Conservation (phyloP, 2,113 vertebrate species). For the Pica pica region DNA sequence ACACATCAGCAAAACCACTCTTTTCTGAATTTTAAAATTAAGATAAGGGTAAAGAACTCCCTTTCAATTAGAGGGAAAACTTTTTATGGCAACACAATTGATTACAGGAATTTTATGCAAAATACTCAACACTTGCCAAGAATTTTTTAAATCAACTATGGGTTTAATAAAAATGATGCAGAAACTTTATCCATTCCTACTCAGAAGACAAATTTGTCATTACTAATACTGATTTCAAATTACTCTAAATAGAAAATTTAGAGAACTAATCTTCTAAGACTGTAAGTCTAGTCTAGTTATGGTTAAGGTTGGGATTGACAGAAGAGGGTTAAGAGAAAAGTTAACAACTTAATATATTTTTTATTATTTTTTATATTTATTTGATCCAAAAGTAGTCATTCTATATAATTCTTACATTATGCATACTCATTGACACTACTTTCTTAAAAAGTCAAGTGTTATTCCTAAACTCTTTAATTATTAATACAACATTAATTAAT, state of each 20-base stretch:
- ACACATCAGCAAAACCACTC: not conserved
- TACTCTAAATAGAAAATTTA: not conserved
- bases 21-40: not conserved
- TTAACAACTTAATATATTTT: not conserved
- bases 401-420: not conserved
- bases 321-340: not conserved
- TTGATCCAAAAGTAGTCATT: not conserved
- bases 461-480: not conserved
- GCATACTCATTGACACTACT: not conserved
- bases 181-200: not conserved
- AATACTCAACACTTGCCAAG: not conserved
- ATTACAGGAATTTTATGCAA: not conserved
- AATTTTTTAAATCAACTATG: not conserved
- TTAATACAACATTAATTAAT: not conserved
- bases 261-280: not conserved
- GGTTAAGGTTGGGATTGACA: not conserved
- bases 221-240: not conserved
- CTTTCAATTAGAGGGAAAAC: not conserved
- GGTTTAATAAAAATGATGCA: not conserved
- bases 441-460: not conserved
- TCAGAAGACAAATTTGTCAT: not conserved
- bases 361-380: not conserved
- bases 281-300: not conserved
- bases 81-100: not conserved
- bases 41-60: not conserved